A percentile compares a stretch with the other conserved stretches of the same genome.
These are phyloP conservation scores for Hypsibius dujardini DNA, from an alignment of 1,140 invertebrate species.

Conservation along the genomic window DNA sequence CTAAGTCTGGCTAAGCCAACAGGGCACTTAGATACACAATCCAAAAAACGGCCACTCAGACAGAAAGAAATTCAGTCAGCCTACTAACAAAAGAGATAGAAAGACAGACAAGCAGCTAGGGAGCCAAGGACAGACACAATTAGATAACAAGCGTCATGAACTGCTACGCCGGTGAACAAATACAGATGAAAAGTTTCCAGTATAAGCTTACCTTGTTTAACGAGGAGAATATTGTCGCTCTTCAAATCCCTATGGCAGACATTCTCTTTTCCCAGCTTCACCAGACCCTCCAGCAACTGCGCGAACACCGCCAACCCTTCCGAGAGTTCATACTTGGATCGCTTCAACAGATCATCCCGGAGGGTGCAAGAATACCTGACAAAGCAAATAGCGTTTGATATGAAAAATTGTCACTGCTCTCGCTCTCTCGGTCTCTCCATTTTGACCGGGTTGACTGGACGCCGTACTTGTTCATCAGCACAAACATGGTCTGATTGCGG, in stretches of 20 bases:
- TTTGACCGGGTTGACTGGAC: constrained; percentile 17
- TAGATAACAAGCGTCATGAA: no score
- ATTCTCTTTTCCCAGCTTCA: constrained; percentile 32
- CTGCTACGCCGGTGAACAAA: no score
- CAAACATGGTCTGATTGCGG: constrained; percentile 67
- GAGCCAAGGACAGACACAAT: no score
- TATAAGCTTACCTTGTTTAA: no score
- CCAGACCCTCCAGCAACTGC: constrained; percentile 58
- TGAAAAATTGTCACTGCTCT: constrained; percentile 17
- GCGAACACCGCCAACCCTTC: constrained; percentile 44
- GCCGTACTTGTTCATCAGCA: constrained; percentile 63
- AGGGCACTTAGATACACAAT: neutral
- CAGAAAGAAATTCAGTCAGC: no score
- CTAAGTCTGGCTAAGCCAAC: neutral
- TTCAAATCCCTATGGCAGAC: constrained; percentile 51
- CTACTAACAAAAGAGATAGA: no score
- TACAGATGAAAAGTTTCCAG: no score
- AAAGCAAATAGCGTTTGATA: constrained; percentile 15
- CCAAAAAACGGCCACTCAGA: no score
- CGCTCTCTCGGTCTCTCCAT: no score
- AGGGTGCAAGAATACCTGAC: constrained; percentile 47
- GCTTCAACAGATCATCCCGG: constrained; percentile 42
- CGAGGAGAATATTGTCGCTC: constrained; percentile 57
- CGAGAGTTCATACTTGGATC: constrained; percentile 36
- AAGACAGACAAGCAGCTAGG: no score